Conservation (phyloP, 2,888 invertebrate species). For the Tanaodytes sp. region DNA sequence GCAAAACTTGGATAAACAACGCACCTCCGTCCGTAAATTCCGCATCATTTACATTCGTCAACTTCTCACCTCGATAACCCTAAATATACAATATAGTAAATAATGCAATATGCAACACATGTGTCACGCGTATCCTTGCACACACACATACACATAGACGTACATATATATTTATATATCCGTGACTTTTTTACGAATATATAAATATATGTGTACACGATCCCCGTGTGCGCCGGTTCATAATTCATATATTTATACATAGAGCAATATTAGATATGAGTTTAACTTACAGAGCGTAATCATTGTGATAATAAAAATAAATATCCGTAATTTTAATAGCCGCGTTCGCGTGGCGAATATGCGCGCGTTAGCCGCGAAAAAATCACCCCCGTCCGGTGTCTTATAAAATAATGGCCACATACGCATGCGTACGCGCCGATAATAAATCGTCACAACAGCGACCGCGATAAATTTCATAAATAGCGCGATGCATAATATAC, state of each 20-base stretch:
- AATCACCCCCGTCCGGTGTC: conserved; percentile 16
- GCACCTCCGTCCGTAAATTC: conserved; percentile 41
- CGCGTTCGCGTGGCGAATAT: conserved; percentile 33
- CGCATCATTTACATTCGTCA: conserved; percentile 47
- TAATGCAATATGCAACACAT: conserved; percentile 49
- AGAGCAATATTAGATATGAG: conserved; percentile 60
- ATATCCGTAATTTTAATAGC: conserved; percentile 57
- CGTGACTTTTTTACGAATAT: no score
- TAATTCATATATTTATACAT: conserved; percentile 52
- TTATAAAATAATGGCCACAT: conserved; percentile 23
- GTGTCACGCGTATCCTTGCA: conserved; percentile 32
- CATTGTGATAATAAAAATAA: conserved; percentile 60
- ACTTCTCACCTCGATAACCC: conserved; percentile 55
- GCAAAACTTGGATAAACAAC: conserved; percentile 60
- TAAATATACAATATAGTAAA: conserved; percentile 53
- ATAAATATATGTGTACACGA: no score
- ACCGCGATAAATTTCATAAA: conserved; percentile 41
- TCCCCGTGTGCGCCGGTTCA: conserved; percentile 23
- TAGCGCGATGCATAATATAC: conserved; percentile 37
- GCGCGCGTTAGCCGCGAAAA: conserved; percentile 21
- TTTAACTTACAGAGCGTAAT: conserved; percentile 59
- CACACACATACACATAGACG: conserved; percentile 38
- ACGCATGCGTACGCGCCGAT: conserved; percentile 42
- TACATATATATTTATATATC: neutral
- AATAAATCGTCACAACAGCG: conserved; percentile 49